phyloP scores from a whole-genome alignment of 2,113 vertebrate genomes.

The Lagopus muta region DNA sequence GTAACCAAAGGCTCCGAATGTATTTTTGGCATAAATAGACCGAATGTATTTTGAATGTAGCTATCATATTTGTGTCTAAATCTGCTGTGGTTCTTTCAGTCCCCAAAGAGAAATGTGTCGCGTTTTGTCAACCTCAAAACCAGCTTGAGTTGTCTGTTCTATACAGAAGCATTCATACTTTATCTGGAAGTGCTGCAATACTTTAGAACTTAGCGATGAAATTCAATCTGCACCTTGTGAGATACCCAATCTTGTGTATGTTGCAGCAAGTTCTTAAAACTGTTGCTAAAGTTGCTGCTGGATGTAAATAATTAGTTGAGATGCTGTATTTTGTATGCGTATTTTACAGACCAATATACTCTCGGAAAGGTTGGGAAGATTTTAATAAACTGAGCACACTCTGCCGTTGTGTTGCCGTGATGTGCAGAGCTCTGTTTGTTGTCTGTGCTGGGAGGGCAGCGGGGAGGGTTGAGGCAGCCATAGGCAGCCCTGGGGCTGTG shows the following conservation, averaged over 20 bases:
- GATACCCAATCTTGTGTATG: conserved; percentile 31
- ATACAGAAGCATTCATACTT: conserved; percentile 35
- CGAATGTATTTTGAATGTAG: conserved; percentile 53
- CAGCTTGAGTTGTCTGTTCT: conserved; percentile 20
- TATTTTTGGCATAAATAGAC: conserved; percentile 40
- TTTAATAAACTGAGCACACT: conserved; percentile 71
- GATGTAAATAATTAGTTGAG: conserved; percentile 74
- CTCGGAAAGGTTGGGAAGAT: conserved; percentile 63
- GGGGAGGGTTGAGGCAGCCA: too few relatives aligned
- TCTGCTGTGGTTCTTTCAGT: conserved; percentile 43
- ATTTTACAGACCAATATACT: conserved; percentile 65
- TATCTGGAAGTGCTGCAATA: conserved; percentile 48
- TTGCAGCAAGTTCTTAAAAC: conserved; percentile 58
- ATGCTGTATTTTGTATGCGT: conserved; percentile 78
- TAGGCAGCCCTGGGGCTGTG: neutral
- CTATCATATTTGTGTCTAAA: conserved; percentile 2
- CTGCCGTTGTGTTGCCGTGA: conserved; percentile 59
- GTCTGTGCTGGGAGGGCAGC: neutral
- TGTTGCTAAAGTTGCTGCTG: conserved; percentile 58
- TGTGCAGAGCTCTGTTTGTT: conserved; percentile 53
- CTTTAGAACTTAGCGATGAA: conserved; percentile 58
- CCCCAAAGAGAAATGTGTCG: conserved; percentile 26
- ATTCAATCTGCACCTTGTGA: conserved; percentile 44
- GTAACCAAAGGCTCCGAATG: conserved; percentile 59
- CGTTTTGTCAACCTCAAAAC: conserved; percentile 12